Evolutionary conservation across 2,888 invertebrate species (phyloP), one percentile per base, ranked within the genome.

Genomic region (Coenonympha glycerion): DNA sequence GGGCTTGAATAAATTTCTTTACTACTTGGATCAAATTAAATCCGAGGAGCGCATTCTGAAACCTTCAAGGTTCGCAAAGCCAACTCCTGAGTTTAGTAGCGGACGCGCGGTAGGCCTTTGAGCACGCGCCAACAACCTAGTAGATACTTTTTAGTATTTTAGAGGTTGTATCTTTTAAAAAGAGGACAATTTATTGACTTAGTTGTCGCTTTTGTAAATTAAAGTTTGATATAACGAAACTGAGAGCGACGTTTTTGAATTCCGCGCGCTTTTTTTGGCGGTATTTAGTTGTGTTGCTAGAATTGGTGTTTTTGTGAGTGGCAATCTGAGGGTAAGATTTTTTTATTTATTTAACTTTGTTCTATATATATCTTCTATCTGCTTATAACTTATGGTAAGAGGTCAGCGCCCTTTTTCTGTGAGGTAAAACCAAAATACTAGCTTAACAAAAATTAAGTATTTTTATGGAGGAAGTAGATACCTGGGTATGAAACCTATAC

Each of bases 101-200:
- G 68, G 71, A 64, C 73, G 79, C 71, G 77, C 73, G 63, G 61
- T 65, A 61, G 55, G 56, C 60, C 60, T 62, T 65, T 64, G 75
- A 82, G 85, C 85, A 84, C 85, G 85, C 82, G 82, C 73, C 60
- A 52, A 66, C 82, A 75, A 70, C 82, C 83, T 83, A 74, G 72
- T 79, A 68, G 37, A 53, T 33, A 45, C 45, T 45, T 21, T 45
- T 21, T 30, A 50, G 33, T 46, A 22, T 16, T 64, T 65, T 77
- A 85, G 80, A 82, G 84, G 86, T 77, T 81, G 83, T 70, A 71
- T 66, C 68, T 53, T 52, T 47, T 53, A 8, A 8, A 44, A 16
- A 44, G 30, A 19, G 13, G 47, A 45, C 53, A 56, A 57, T 50
- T 54, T 54, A 40, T 52, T 21, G 24, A 47, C 47, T 52, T 46